Percentiles rank a stretch among this genome's conserved stretches.
These are phyloP conservation scores for Lampris incognitus DNA, from an alignment of 2,113 vertebrate genomes.

Conservation along the genomic window DNA sequence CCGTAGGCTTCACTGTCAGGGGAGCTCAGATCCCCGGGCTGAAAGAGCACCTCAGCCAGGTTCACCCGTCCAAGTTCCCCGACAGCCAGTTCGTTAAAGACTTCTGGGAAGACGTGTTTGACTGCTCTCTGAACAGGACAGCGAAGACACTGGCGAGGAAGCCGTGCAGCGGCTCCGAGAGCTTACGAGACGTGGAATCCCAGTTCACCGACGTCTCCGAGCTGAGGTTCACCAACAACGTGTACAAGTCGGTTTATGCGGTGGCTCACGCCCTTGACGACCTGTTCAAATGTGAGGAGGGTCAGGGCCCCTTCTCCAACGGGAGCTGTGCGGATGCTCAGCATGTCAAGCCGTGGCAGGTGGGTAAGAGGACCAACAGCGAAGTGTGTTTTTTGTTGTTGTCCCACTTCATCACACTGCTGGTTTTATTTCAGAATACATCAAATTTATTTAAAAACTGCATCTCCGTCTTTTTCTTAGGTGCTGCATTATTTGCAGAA, in stretches of 20 bases:
- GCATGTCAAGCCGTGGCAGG: slow-evolving; percentile 48
- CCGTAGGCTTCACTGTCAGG: slow-evolving; percentile 79
- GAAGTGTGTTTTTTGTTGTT: too few relatives aligned
- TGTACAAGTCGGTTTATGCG: slow-evolving; percentile 83
- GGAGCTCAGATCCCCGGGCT: slow-evolving; percentile 75
- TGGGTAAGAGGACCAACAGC: not conserved
- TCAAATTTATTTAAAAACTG: too few relatives aligned
- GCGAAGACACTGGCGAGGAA: too few relatives aligned
- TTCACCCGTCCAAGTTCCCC: slow-evolving; percentile 71
- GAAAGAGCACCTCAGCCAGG: slow-evolving; percentile 73
- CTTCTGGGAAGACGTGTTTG: slow-evolving; percentile 82
- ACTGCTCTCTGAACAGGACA: slow-evolving; percentile 52
- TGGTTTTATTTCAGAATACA: not conserved
- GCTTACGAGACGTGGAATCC: slow-evolving; percentile 66
- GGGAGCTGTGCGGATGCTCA: slow-evolving; percentile 26
- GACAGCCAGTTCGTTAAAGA: slow-evolving; percentile 72
- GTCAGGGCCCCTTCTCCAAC: slow-evolving; percentile 35
- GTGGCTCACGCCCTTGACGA: slow-evolving; percentile 71
- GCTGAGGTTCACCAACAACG: slow-evolving; percentile 81
- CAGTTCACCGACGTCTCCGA: slow-evolving; percentile 80
- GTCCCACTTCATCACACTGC: too few relatives aligned
- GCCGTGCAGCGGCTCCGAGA: slow-evolving; percentile 77
- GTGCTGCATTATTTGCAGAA: slow-evolving; percentile 60
- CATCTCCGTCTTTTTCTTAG: slow-evolving; percentile 21
- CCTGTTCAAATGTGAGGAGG: slow-evolving; percentile 27